These are phyloP conservation scores for Cranoglanis bouderius DNA, from an alignment of 2,113 vertebrate genomes.

Conservation along the genomic window DNA sequence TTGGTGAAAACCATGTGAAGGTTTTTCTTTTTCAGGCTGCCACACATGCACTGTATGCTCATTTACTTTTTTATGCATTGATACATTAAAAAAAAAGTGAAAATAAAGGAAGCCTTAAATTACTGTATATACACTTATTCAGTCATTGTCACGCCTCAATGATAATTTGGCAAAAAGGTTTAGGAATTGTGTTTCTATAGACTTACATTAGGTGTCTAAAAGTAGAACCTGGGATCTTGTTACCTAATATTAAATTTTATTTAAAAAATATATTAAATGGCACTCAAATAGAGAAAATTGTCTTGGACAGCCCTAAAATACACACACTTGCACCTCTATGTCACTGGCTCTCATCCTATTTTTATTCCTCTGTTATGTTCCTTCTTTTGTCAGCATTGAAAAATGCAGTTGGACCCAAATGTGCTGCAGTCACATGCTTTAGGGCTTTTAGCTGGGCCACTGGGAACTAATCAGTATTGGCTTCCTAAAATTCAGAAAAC, in stretches of 20 bases:
- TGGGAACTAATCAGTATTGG: not conserved
- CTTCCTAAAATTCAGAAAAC: not conserved
- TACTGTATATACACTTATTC: not conserved
- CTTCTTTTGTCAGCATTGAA: not conserved
- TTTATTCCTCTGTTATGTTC: not conserved
- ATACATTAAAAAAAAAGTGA: not conserved
- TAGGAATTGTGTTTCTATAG: not conserved
- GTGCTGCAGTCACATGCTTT: not conserved
- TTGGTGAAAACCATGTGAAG: no score
- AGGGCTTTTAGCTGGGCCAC: not conserved
- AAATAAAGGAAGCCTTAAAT: not conserved
- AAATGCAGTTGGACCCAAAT: not conserved
- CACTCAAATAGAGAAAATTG: not conserved
- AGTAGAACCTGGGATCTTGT: not conserved
- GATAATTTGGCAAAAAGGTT: not conserved
- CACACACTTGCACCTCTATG: not conserved
- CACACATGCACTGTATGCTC: no score
- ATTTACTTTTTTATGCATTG: not conserved
- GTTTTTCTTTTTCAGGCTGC: no score
- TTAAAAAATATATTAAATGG: not conserved
- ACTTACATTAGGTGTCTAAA: not conserved
- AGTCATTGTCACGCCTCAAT: not conserved
- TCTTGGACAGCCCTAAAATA: not conserved
- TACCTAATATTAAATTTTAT: not conserved
- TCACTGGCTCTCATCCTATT: not conserved